Evolutionary conservation across 1,140 invertebrate genomes (phyloP).

Genomic region (Pseudobourletiella spinata): DNA sequence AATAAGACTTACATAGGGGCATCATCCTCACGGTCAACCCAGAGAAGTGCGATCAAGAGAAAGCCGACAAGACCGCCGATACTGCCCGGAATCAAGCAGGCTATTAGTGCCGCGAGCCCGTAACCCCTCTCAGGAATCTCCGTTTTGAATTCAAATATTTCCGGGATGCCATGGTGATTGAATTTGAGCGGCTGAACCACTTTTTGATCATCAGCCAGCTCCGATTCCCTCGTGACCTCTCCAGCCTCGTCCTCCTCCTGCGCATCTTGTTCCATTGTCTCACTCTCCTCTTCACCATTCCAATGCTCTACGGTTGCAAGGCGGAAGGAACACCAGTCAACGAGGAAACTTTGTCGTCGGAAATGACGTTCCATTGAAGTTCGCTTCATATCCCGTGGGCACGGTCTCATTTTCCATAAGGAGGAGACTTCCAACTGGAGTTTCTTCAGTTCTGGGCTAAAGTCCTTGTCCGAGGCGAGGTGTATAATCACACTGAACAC

Average conservation of each 20-base stretch:
- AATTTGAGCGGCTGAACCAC: background rate
- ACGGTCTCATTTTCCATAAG: conserved; percentile 58
- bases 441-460: conserved; percentile 61
- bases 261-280: background rate
- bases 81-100: conserved; percentile 22
- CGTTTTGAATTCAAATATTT: conserved; percentile 16
- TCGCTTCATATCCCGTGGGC: conserved; percentile 69
- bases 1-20: conserved; percentile 19
- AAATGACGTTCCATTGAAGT: conserved; percentile 76
- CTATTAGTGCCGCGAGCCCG: conserved; percentile 17
- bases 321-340: conserved; percentile 84
- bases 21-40: conserved; percentile 31
- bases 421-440: conserved; percentile 73
- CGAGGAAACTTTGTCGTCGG: conserved; percentile 59
- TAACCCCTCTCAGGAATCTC: conserved; percentile 32
- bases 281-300: background rate
- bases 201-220: background rate
- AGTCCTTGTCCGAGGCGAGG: conserved; percentile 62
- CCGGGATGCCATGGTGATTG: background rate
- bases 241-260: background rate
- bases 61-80: conserved; percentile 30
- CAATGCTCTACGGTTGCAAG: conserved; percentile 48
- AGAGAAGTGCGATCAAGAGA: conserved; percentile 27
- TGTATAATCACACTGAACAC: conserved; percentile 63
- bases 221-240: background rate